These are phyloP conservation scores for Ichneumoninae sp. DNA, from an alignment of 2,888 invertebrate genomes.

Conservation along the genomic window DNA sequence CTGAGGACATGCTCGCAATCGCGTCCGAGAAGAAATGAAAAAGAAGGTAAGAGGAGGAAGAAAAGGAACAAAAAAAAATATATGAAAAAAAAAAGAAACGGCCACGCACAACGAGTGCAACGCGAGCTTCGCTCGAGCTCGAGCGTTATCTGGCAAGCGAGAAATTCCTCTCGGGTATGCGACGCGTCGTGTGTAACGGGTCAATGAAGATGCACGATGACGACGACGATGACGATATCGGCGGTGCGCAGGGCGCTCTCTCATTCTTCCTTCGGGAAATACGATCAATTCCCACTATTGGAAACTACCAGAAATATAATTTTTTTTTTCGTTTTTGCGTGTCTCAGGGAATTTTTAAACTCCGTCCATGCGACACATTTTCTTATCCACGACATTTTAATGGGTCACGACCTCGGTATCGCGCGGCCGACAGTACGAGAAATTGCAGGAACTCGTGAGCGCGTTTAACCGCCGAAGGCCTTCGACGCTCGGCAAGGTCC, in stretches of 20 bases:
- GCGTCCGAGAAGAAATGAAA: slow-evolving; percentile 57
- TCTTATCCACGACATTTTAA: slow-evolving; percentile 65
- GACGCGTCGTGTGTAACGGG: slow-evolving; percentile 45
- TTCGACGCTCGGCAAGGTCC: slow-evolving; percentile 22
- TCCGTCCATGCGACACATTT: slow-evolving; percentile 42
- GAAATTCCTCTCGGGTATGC: slow-evolving; percentile 53
- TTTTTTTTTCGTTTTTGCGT: background rate
- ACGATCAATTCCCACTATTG: background rate
- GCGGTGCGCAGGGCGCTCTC: background rate
- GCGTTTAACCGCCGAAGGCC: slow-evolving; percentile 25
- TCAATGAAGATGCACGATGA: slow-evolving; percentile 35
- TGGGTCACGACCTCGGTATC: slow-evolving; percentile 68
- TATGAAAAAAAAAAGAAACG: background rate
- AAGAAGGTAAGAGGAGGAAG: slow-evolving; percentile 41
- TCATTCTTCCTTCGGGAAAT: slow-evolving; percentile 6
- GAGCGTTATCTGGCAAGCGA: slow-evolving; percentile 54
- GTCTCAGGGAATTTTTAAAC: background rate
- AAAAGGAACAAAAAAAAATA: background rate
- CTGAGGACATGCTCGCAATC: slow-evolving; percentile 49
- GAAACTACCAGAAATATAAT: background rate
- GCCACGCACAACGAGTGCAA: slow-evolving; percentile 22
- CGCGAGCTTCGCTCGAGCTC: slow-evolving; percentile 15
- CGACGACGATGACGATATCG: slow-evolving; percentile 45
- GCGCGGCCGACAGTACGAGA: slow-evolving; percentile 30
- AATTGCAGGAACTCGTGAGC: slow-evolving; percentile 13